Conservation (phyloP, 2,888 invertebrate species). For the Aphidius colemani region DNA sequence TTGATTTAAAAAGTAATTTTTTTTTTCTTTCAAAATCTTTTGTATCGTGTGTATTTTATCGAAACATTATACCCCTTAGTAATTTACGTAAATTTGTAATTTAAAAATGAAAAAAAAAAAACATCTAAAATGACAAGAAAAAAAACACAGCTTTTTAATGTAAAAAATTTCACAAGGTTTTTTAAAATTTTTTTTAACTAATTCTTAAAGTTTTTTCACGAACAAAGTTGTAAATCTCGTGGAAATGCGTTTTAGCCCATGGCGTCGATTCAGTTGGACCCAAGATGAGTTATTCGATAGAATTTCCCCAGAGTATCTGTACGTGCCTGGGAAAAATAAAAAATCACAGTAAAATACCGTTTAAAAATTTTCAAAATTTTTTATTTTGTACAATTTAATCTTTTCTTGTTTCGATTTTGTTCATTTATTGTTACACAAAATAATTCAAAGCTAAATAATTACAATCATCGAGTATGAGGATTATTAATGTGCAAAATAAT, state of each 20-base stretch:
- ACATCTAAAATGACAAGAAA: too few relatives aligned
- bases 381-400: conserved; percentile 5
- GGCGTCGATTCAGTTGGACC: conserved; percentile 17
- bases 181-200: conserved; percentile 13
- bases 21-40: neutral
- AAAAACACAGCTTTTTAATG: neutral
- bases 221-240: conserved; percentile 19
- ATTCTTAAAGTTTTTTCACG: conserved; percentile 21
- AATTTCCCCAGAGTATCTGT: conserved; percentile 20
- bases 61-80: too few relatives aligned
- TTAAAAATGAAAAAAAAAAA: neutral
- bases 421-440: conserved; percentile 1
- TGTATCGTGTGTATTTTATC: too few relatives aligned
- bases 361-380: conserved; percentile 17
- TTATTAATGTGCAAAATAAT: neutral
- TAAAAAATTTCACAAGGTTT: neutral
- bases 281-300: conserved; percentile 18
- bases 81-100: neutral
- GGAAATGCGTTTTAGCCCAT: neutral
- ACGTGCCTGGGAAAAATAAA: conserved; percentile 20
- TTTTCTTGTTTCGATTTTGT: conserved; percentile 1
- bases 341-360: conserved; percentile 18
- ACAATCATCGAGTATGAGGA: too few relatives aligned
- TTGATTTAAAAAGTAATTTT: conserved; percentile 9
- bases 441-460: too few relatives aligned